Evolutionary conservation across 2,797 vertebrate genomes (phyloP).

Genomic region (Garrulus glandarius): DNA sequence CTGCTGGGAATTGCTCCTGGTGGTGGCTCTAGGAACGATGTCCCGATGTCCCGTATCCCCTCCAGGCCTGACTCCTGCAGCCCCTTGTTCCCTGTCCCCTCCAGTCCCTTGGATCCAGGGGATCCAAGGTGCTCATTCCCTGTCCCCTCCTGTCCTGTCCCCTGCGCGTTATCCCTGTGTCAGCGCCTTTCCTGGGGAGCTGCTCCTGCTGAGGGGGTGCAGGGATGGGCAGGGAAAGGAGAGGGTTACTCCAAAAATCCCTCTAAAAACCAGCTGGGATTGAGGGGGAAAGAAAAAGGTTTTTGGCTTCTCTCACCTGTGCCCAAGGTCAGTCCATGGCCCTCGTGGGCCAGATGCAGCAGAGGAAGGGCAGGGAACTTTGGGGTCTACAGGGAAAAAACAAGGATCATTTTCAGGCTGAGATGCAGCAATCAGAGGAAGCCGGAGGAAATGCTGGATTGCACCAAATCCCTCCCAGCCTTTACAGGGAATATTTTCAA

Average conservation of each 20-base stretch:
- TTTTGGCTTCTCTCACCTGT: neutral
- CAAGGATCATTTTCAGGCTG: neutral
- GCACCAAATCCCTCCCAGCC: neutral
- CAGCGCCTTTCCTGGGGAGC: neutral
- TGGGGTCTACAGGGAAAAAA: neutral
- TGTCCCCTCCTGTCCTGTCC: neutral
- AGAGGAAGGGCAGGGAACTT: neutral
- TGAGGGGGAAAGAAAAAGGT: neutral
- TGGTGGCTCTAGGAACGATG: neutral
- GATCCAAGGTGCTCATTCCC: neutral
- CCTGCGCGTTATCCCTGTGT: neutral
- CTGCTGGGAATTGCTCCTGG: neutral
- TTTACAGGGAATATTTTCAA: neutral
- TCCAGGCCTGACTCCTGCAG: neutral
- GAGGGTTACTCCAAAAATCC: neutral
- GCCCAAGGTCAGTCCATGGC: neutral
- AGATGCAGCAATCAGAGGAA: neutral
- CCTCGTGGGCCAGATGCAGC: neutral
- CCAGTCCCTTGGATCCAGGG: no score
- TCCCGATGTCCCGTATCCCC: accelerated
- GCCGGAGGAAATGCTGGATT: neutral
- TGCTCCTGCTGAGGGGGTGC: neutral
- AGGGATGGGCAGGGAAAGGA: neutral
- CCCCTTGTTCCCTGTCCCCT: no score
- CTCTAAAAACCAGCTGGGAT: neutral